A percentile compares a stretch with the other conserved stretches of the same genome.
Conservation (phyloP, 2,113 vertebrate genomes). For the Macquaria ambigua region DNA sequence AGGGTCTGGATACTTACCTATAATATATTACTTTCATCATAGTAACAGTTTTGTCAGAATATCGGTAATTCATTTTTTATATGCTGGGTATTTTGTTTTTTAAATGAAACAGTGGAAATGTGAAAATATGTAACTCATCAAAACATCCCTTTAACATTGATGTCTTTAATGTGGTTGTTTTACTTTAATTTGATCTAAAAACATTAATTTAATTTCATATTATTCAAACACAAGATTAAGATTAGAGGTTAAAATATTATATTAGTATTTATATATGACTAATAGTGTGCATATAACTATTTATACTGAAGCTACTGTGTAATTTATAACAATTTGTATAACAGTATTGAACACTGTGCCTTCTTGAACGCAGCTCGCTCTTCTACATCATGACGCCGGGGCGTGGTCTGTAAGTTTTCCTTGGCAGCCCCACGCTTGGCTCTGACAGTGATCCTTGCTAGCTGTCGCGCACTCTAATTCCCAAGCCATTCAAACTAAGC, state of each 20-base stretch:
- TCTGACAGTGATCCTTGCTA: slow-evolving; percentile 37
- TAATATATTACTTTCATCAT: not conserved
- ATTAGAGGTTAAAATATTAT: not conserved
- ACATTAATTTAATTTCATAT: not conserved
- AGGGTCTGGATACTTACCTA: not conserved
- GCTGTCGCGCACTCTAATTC: not conserved
- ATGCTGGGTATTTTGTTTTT: too few relatives aligned
- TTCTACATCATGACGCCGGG: slow-evolving; percentile 36
- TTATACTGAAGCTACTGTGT: too few relatives aligned
- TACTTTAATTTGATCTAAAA: not conserved
- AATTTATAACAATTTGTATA: not conserved
- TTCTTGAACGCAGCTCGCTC: slow-evolving; percentile 33
- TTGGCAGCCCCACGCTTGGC: slow-evolving; percentile 17
- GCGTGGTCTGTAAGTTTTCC: slow-evolving; percentile 46
- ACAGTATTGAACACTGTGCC: not conserved
- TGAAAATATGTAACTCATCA: too few relatives aligned
- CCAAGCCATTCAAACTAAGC: not conserved
- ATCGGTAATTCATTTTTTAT: too few relatives aligned
- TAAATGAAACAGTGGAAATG: too few relatives aligned
- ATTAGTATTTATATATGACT: not conserved
- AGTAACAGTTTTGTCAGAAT: too few relatives aligned
- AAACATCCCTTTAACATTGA: too few relatives aligned
- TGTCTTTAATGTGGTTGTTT: too few relatives aligned
- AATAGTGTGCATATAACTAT: too few relatives aligned
- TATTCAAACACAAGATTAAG: too few relatives aligned